Evolutionary conservation across 2,888 invertebrate genomes (phyloP), one percentile per base, ranked within the genome.

Genomic region (Drosophila quinaria): DNA sequence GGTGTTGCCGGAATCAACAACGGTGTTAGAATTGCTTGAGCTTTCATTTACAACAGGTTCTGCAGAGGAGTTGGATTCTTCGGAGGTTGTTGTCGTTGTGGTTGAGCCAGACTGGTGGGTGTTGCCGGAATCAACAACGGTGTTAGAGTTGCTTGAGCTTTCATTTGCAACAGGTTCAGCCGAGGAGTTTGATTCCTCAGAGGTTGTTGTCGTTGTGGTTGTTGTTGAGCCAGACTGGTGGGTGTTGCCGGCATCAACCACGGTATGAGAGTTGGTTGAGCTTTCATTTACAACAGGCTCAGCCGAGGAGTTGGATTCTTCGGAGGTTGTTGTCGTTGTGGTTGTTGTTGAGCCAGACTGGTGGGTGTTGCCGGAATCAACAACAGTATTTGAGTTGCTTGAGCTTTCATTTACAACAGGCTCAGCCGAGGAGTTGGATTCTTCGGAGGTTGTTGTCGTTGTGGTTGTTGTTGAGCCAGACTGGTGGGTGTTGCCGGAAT

Each of bases 391-490:
- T 0, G 39, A 41, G 9, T 17, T 17, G 41, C 41, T 41, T 41
- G 50, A 33, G 33, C 6, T 19, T 13, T 50, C 50, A 13, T 33
- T 19, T 6, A 35, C 50, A 50, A 19, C 19, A 11, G 50, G 33
- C 0, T 50, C 50, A 0, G 3, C 11, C 0, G 50, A 13, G 0
- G 33, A 0, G 1, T 13, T 19, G 0, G 33, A 19, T 8, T 33
- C 8, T 1, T 50, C 33, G 0, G 50, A 50, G 13, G 33, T 50
- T 35, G 50, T 50, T 50, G 13, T 50, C 33, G 50, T 50, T 50
- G 50, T 35, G 37, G 61, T 62, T 19, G 61, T 62, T 31, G 61
- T 55, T 10, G 55, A 55, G 15, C 55, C 35, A 4, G 62, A 55
- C 33, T 63, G 31, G 8, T 49, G 22, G 33, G 22, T 35, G 31